Evolutionary conservation across 1,140 invertebrate species (phyloP).

Genomic region (Lasaia peninsularis): DNA sequence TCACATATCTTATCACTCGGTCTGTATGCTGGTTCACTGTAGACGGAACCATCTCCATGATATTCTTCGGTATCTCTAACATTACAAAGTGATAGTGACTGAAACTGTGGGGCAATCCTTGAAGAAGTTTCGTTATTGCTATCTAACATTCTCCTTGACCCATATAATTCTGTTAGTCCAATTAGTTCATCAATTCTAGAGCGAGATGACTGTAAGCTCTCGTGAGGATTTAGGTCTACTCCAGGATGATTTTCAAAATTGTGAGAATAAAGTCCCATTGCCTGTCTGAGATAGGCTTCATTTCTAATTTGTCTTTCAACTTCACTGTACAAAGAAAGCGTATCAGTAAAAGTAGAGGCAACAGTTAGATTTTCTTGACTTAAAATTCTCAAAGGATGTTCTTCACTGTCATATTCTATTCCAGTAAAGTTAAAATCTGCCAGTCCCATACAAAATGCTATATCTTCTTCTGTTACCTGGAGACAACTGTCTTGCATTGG

Average conservation of each 20-base stretch:
- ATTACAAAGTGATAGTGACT: slow-evolving; percentile 85
- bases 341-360: slow-evolving; percentile 91
- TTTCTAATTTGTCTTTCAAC: slow-evolving; percentile 79
- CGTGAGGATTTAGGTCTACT: slow-evolving; percentile 49
- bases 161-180: slow-evolving; percentile 57
- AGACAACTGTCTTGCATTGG: slow-evolving; percentile 90
- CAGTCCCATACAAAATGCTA: slow-evolving; percentile 89
- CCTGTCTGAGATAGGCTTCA: slow-evolving; percentile 68
- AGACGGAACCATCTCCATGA: slow-evolving; percentile 85
- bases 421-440: slow-evolving; percentile 84
- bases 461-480: slow-evolving; percentile 95
- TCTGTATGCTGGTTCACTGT: slow-evolving; percentile 88
- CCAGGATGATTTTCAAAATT: slow-evolving; percentile 48
- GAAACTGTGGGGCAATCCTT: slow-evolving; percentile 76
- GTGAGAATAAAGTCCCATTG: slow-evolving; percentile 66
- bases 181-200: slow-evolving; percentile 62
- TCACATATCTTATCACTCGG: slow-evolving; percentile 87
- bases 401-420: slow-evolving; percentile 82
- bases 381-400: slow-evolving; percentile 90
- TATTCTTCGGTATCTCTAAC: slow-evolving; percentile 82
- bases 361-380: slow-evolving; percentile 94
- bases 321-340: slow-evolving; percentile 86
- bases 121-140: slow-evolving; percentile 41
- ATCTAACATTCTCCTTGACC: slow-evolving; percentile 51
- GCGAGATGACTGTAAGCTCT: slow-evolving; percentile 57